phyloP scores from a whole-genome alignment of 2,797 vertebrate species.

The Stomatorhinus walkeri region DNA sequence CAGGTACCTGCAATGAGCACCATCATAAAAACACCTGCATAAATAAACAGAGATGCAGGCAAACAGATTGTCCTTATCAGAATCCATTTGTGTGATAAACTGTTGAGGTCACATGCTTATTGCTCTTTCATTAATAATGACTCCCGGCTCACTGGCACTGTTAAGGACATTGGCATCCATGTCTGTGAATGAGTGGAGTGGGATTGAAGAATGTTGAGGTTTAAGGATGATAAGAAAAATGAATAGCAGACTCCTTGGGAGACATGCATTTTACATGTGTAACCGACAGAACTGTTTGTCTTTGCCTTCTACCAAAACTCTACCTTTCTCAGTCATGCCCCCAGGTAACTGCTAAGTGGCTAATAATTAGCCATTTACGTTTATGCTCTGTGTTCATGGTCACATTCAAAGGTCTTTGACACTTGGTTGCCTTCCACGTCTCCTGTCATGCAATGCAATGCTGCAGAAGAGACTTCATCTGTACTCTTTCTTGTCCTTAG shows the following conservation, averaged over 20 bases:
- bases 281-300: background rate
- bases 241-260: background rate
- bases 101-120: background rate
- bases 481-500: background rate
- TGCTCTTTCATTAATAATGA: background rate
- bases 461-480: background rate
- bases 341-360: background rate
- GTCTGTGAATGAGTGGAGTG: background rate
- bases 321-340: background rate
- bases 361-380: background rate
- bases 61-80: constrained; percentile 7
- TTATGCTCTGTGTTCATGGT: background rate
- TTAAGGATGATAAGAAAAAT: background rate
- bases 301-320: background rate
- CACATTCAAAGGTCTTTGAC: background rate
- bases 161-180: background rate
- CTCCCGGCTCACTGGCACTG: background rate
- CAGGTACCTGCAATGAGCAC: constrained; percentile 34
- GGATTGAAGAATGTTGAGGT: background rate
- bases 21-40: constrained; percentile 3
- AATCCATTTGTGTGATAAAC: background rate
- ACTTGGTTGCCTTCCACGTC: background rate
- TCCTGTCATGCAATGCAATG: background rate
- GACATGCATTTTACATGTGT: background rate
- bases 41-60: background rate